Base-by-base conservation (phyloP, 2,797 vertebrate species). In the Pangasius djambal region DNA sequence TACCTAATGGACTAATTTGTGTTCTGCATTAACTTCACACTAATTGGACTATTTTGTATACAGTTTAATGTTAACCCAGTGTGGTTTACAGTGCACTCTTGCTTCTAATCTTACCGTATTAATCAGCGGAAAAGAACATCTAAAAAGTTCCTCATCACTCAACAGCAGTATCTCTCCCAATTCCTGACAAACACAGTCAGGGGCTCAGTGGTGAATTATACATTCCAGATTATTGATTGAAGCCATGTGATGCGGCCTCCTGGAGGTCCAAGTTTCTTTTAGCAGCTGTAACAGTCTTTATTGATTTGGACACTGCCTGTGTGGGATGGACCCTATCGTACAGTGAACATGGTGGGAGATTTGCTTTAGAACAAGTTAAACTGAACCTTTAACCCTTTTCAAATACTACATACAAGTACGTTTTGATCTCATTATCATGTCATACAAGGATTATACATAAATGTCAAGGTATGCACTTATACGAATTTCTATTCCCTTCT, bases 201-300 rank as follows among this genome's bases (percentile, higher is more conserved):
- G 79, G 86, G 89, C 90, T 93, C 83, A 82, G 91, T 89, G 91
- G 90, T 93, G 88, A 93, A 93, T 94, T 91, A 92, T 82, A 52
- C 89, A 90, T 93, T 93, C 87, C 92, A 79, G 90, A 74, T 59
- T 93, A 96, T 95, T 87, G 95, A 95, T 93, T 81, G 55, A 31
- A 78, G 90, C 90, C 90, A 91, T 91, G 92, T 94, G 94, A 94
- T 91, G 88, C 89, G 82, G 63, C 92, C 87, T 88, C 91, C 91
- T 89, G 20, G 86, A 70, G 79, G 92, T 86, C 90, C 52, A 83
- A 52, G 89, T 91, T 92, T 83, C 88, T 91, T 90, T 93, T 91
- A 92, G 91, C 89, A 90, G 86, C 91, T 92, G 91, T 89, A 94
- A 94, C 93, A 83, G 48, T 83, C 88, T 9, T 81, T 92, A 94